Percentiles rank a stretch among this genome's conserved stretches.
Conservation (phyloP, 1,140 invertebrate species). For the Heliothis subflexa region DNA sequence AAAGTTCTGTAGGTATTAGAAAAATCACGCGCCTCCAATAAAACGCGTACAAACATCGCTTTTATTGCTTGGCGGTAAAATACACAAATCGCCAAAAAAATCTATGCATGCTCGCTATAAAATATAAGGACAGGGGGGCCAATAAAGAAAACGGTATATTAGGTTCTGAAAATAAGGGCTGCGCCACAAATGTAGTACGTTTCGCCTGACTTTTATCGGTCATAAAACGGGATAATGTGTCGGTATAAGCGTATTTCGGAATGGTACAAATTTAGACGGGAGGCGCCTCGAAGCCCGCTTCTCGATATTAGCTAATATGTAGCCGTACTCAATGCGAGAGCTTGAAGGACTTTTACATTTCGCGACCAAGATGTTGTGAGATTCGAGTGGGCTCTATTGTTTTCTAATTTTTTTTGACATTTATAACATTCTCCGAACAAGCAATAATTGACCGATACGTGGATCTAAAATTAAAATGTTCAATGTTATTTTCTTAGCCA, state of each 20-base stretch:
- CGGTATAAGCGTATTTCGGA: slow-evolving; percentile 83
- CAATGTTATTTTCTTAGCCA: too few species aligned
- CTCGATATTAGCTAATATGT: slow-evolving; percentile 64
- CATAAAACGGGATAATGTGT: slow-evolving; percentile 85
- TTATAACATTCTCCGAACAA: too few species aligned
- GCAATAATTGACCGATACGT: too few species aligned
- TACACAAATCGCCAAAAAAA: slow-evolving; percentile 78
- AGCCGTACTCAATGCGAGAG: slow-evolving; percentile 57
- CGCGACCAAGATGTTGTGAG: not conserved
- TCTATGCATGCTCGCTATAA: slow-evolving; percentile 78
- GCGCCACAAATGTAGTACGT: slow-evolving; percentile 80
- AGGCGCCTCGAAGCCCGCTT: slow-evolving; percentile 59
- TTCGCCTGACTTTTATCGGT: slow-evolving; percentile 84
- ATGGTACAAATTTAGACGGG: slow-evolving; percentile 83
- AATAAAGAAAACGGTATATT: slow-evolving; percentile 74
- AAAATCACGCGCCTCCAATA: slow-evolving; percentile 70
- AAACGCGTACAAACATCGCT: slow-evolving; percentile 71
- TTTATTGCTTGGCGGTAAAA: slow-evolving; percentile 77
- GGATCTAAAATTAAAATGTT: too few species aligned
- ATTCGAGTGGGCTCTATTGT: not conserved
- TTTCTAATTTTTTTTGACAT: not conserved
- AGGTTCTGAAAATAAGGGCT: slow-evolving; percentile 68
- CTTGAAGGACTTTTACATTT: slow-evolving; percentile 50
- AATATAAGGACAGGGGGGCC: slow-evolving; percentile 72
- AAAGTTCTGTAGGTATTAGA: slow-evolving; percentile 69